Evolutionary conservation across 2,888 invertebrate species (phyloP), one percentile per base, ranked within the genome.

Genomic region (Cheiracanthium punctorium): DNA sequence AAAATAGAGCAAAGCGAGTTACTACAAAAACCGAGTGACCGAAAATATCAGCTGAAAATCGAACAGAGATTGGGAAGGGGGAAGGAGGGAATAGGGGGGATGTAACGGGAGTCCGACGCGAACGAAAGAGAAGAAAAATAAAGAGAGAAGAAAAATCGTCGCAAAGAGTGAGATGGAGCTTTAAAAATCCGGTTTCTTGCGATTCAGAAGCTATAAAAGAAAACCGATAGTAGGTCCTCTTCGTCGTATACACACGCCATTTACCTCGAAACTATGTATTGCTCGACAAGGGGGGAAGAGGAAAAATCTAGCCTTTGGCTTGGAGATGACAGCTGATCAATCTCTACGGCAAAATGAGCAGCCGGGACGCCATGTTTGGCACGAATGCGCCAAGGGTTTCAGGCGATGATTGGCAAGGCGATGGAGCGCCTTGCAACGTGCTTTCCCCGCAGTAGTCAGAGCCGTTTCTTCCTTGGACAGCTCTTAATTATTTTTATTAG

Each of bases 261-360:
- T 85, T 85, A 85, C 84, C 71, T 43, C 28, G 76, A 72, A 82
- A 82, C 76, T 82, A 72, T 77, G 82, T 82, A 82, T 82, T 85
- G 84, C 80, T 71, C 70, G 80, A 87, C 71, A 74, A 75, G 76
- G 64, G 52, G 58, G 71, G 64, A n/a, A 28, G 37, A 67, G 58
- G 41, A 64, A 80, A 80, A 73, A 80, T 81, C 87, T 81, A 87
- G 87, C 80, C 81, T 76, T 81, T 87, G 87, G 81, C 76, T 73
- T 77, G 70, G 81, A 81, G 77, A 77, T 87, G 87, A 87, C 87
- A 87, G 87, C 81, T 77, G 87, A 87, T 87, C 87, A 69, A 87
- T 87, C 87, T 87, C 81, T 33, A 73, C 43, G 76, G 77, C 64
- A 80, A 86, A 86, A 85, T 75, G 73, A 79, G 58, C 58, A 20